A percentile compares a stretch with the other conserved stretches of the same genome.
phyloP scores from a whole-genome alignment of 1,140 invertebrate genomes.

The Drosophila albomicans region DNA sequence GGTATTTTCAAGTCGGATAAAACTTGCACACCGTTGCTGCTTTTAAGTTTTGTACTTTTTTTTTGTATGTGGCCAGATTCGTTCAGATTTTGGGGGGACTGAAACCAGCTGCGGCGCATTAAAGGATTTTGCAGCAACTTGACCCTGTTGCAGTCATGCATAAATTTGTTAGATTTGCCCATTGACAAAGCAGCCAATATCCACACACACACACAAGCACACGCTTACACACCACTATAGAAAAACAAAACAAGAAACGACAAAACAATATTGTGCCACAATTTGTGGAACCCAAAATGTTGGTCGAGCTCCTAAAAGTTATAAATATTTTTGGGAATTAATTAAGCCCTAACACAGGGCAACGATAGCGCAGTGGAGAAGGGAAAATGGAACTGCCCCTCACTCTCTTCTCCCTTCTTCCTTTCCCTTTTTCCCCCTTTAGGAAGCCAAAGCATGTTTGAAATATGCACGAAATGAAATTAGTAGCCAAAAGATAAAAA shows the following conservation, averaged over 20 bases:
- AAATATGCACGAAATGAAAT: slow-evolving; percentile 76
- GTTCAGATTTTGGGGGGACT: slow-evolving; percentile 29
- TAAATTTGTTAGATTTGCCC: slow-evolving; percentile 80
- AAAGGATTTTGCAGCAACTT: slow-evolving; percentile 77
- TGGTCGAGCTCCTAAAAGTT: slow-evolving; percentile 61
- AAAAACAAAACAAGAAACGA: slow-evolving; percentile 21
- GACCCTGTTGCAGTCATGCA: slow-evolving; percentile 82
- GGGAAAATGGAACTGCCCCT: slow-evolving; percentile 6
- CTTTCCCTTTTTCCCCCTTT: background rate
- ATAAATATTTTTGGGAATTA: slow-evolving; percentile 80
- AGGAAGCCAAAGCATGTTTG: slow-evolving; percentile 41
- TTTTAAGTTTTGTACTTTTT: slow-evolving; percentile 32
- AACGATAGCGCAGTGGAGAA: background rate
- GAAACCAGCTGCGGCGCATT: slow-evolving; percentile 65
- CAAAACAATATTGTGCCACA: slow-evolving; percentile 59
- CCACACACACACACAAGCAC: slow-evolving; percentile 41
- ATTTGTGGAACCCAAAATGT: slow-evolving; percentile 33
- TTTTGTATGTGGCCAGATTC: slow-evolving; percentile 43
- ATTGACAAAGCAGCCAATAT: slow-evolving; percentile 56
- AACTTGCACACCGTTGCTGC: background rate
- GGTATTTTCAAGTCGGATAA: slow-evolving; percentile 2
- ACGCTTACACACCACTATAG: slow-evolving; percentile 28
- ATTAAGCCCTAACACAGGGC: slow-evolving; percentile 64
- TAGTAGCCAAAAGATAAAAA: slow-evolving; percentile 78
- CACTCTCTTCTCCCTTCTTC: background rate